Evolutionary conservation across 2,888 invertebrate genomes (phyloP).

Genomic region (Calliphora vomitoria): DNA sequence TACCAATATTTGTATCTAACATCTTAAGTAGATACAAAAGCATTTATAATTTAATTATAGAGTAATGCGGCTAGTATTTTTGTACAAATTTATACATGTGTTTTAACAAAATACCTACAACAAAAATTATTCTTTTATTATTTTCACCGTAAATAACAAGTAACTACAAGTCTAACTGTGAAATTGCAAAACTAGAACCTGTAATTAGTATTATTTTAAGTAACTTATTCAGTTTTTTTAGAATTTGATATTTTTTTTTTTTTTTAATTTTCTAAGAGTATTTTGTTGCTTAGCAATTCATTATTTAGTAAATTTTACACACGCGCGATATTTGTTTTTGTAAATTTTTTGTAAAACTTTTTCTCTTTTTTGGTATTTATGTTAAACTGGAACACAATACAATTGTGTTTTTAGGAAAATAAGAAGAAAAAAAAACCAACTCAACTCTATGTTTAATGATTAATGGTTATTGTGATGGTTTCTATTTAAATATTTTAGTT

Average conservation of each 20-base stretch:
- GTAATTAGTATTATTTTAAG: constrained; percentile 40
- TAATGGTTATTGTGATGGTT: constrained; percentile 43
- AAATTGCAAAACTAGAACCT: constrained; percentile 56
- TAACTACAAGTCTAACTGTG: constrained; percentile 56
- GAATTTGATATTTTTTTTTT: background rate
- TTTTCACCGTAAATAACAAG: constrained; percentile 11
- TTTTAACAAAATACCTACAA: background rate
- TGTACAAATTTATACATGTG: background rate
- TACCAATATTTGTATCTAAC: background rate
- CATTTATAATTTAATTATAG: constrained; percentile 70
- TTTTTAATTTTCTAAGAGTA: background rate
- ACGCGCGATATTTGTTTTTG: background rate
- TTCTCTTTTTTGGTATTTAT: constrained; percentile 24
- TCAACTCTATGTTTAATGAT: constrained; percentile 44
- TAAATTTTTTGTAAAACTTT: constrained; percentile 27
- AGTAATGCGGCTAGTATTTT: constrained; percentile 3
- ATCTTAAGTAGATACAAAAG: constrained; percentile 37
- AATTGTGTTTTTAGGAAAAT: constrained; percentile 15
- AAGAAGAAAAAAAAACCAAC: background rate
- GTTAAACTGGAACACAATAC: constrained; percentile 46
- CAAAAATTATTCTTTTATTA: background rate
- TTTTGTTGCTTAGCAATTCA: constrained; percentile 28
- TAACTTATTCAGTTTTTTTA: background rate
- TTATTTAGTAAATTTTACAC: background rate
- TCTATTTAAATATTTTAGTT: constrained; percentile 29